Evolutionary conservation across 1,140 invertebrate species (phyloP), one percentile per base, ranked within the genome.

Genomic region (Metopolophium dirhodum): DNA sequence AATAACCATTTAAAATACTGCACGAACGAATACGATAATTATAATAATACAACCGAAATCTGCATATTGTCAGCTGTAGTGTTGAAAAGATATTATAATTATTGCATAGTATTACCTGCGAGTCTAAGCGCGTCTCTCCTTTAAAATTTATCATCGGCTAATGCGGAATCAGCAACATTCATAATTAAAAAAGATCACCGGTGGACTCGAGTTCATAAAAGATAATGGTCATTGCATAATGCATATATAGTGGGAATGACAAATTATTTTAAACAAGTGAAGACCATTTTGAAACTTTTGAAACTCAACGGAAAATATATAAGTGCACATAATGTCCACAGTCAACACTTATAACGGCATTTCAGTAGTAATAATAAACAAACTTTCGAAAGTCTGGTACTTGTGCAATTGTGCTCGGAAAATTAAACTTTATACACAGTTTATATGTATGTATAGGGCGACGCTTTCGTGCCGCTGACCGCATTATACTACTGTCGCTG

Each of bases 351-450:
- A 77, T 77, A 77, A 77, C n/a, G 61, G n/a, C 30, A 77, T 77
- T 77, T 77, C 61, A n/a, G 61, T 77, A 77, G 61, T 77, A 77
- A 77, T 77, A 77, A 77, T 35, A 77, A 77, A 77, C 61, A 77
- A 77, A 77, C 61, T 77, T 35, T 77, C n/a, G 61, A 77, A 77
- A 77, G 61, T 77, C 61, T 77, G 30, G n/a, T 77, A n/a, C 61
- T 77, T 35, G n/a, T 77, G 61, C n/a, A 77, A n/a, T 77, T 77
- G 61, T 77, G 61, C 61, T 77, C 14, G n/a, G 61, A 77, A 77
- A 77, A 77, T 77, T 77, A n/a, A 77, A 77, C 61, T 77, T 77
- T 35, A 35, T 77, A 35, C 61, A 77, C 6, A 77, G 61, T n/a
- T 77, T 77, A 77, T 35, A 4, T n/a, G 8, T 26, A 26, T n/a